These are phyloP conservation scores for Myathropa florea DNA, from an alignment of 2,888 invertebrate genomes.

Conservation along the genomic window DNA sequence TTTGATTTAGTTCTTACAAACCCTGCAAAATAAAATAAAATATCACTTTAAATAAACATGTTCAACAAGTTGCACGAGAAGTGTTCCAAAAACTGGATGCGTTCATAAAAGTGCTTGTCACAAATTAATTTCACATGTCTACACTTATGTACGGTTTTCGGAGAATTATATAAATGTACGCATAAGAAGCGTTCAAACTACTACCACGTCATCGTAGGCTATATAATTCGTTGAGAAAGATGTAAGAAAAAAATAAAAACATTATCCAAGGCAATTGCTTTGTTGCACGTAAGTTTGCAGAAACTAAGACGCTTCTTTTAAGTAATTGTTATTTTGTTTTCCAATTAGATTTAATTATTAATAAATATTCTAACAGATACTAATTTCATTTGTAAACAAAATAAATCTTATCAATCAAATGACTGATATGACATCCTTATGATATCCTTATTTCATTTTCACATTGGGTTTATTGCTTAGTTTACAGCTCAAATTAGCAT, in stretches of 20 bases:
- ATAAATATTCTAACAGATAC: background rate
- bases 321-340: no score
- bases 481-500: background rate
- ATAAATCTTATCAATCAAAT: background rate
- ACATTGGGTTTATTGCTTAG: background rate
- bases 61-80: background rate
- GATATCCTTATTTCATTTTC: background rate
- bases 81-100: background rate
- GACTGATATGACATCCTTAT: background rate
- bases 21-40: background rate
- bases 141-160: background rate
- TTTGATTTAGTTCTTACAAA: no score
- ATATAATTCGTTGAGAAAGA: background rate
- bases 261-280: no score
- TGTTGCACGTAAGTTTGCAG: no score
- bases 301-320: no score
- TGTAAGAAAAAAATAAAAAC: background rate
- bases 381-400: background rate
- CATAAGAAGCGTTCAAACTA: background rate
- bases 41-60: background rate
- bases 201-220: no score
- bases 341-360: no score
- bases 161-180: background rate
- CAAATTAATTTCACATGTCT: background rate
- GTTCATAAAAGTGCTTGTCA: background rate